Conservation (phyloP, 2,113 vertebrate species). For the Odobenus rosmarus region DNA sequence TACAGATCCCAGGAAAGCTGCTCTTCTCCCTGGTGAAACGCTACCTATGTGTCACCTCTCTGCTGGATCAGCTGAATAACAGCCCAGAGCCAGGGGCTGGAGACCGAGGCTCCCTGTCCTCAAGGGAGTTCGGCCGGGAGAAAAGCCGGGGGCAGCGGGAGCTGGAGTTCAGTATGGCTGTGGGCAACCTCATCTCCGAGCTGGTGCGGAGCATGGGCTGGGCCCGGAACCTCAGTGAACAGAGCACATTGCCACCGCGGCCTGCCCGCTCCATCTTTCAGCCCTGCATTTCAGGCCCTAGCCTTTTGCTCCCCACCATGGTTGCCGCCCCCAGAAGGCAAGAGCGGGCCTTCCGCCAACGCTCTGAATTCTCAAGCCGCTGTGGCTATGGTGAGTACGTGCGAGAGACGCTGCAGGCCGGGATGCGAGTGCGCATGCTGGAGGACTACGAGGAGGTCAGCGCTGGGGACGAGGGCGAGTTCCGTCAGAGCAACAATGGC, state of each 20-base stretch:
- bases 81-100: slow-evolving; percentile 83
- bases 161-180: slow-evolving; percentile 95
- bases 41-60: slow-evolving; percentile 94
- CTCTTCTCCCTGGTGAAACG: slow-evolving; percentile 95
- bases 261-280: slow-evolving; percentile 92
- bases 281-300: slow-evolving; percentile 80
- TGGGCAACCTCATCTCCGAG: slow-evolving; percentile 95
- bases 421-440: slow-evolving; percentile 96
- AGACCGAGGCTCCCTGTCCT: slow-evolving; percentile 55
- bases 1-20: slow-evolving; percentile 96
- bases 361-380: slow-evolving; percentile 90
- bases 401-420: slow-evolving; percentile 89
- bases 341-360: slow-evolving; percentile 86
- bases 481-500: slow-evolving; percentile 92
- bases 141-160: slow-evolving; percentile 87
- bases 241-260: slow-evolving; percentile 52
- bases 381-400: slow-evolving; percentile 94
- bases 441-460: slow-evolving; percentile 95
- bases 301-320: neutral
- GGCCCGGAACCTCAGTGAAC: slow-evolving; percentile 86
- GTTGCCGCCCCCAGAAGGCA: slow-evolving; percentile 84
- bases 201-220: slow-evolving; percentile 95
- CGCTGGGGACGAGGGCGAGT: slow-evolving; percentile 92
- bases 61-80: slow-evolving; percentile 93
- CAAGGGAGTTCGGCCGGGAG: slow-evolving; percentile 76